These are phyloP conservation scores for Microplitis mediator DNA, from an alignment of 1,140 invertebrate genomes.

Conservation along the genomic window DNA sequence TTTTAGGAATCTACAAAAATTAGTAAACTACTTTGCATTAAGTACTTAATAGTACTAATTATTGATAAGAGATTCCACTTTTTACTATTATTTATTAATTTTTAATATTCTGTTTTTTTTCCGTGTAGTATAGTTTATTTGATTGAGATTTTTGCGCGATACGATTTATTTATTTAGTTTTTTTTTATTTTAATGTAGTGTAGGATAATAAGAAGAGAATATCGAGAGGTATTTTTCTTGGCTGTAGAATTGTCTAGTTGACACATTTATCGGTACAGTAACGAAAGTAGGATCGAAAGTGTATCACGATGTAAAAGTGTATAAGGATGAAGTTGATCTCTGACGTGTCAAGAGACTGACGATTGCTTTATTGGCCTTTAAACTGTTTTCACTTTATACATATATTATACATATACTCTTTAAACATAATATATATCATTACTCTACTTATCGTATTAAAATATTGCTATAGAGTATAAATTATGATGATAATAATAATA, in stretches of 20 bases:
- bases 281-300: constrained; percentile 15
- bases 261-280: constrained; percentile 30
- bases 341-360: constrained; percentile 29
- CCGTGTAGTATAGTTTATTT: too few species aligned
- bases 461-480: not conserved
- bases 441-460: not conserved
- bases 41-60: too few species aligned
- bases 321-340: constrained; percentile 30
- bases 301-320: constrained; percentile 6
- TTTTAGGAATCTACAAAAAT: too few species aligned
- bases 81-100: too few species aligned
- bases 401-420: constrained; percentile 20
- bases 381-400: constrained; percentile 48
- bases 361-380: constrained; percentile 46
- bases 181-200: not conserved
- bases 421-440: not conserved
- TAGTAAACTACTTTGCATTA: too few species aligned
- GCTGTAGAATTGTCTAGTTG: not conserved
- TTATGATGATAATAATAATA: too few species aligned
- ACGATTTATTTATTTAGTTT: constrained; percentile 26
- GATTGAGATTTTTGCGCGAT: not conserved
- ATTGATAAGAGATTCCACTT: too few species aligned
- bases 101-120: too few species aligned
- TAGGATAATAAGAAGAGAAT: not conserved
- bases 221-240: not conserved